Evolutionary conservation across 2,888 invertebrate genomes (phyloP).

Genomic region (Erannis defoliaria): DNA sequence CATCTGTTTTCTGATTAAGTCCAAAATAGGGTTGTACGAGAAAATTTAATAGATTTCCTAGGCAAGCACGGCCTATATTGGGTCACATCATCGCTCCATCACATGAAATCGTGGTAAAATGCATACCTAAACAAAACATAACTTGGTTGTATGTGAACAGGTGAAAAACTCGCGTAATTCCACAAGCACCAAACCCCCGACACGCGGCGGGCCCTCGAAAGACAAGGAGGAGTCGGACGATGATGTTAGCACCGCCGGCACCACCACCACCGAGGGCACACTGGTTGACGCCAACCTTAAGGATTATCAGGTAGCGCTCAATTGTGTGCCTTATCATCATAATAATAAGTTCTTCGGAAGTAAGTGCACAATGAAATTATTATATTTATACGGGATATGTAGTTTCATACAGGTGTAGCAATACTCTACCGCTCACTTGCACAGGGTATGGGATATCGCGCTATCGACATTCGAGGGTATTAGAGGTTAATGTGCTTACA

Average conservation of each 20-base stretch:
- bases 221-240: slow-evolving; percentile 85
- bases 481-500: too few relatives aligned
- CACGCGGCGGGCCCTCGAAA: slow-evolving; percentile 74
- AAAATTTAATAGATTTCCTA: too few relatives aligned
- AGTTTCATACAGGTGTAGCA: too few relatives aligned
- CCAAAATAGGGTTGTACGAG: too few relatives aligned
- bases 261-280: slow-evolving; percentile 91
- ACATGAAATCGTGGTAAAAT: too few relatives aligned
- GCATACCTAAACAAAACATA: too few relatives aligned
- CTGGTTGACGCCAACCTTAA: slow-evolving; percentile 87
- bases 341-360: neutral
- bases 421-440: too few relatives aligned
- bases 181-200: slow-evolving; percentile 70
- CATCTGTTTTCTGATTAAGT: too few relatives aligned
- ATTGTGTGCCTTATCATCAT: neutral
- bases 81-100: too few relatives aligned
- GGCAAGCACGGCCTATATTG: too few relatives aligned
- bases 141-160: slow-evolving; percentile 60
- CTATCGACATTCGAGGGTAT: too few relatives aligned
- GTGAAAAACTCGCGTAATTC: slow-evolving; percentile 76
- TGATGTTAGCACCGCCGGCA: slow-evolving; percentile 82
- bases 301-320: slow-evolving; percentile 80
- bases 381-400: neutral
- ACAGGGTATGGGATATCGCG: too few relatives aligned
- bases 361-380: neutral